phyloP scores from a whole-genome alignment of 2,888 invertebrate species.

The Notodonta ziczac region DNA sequence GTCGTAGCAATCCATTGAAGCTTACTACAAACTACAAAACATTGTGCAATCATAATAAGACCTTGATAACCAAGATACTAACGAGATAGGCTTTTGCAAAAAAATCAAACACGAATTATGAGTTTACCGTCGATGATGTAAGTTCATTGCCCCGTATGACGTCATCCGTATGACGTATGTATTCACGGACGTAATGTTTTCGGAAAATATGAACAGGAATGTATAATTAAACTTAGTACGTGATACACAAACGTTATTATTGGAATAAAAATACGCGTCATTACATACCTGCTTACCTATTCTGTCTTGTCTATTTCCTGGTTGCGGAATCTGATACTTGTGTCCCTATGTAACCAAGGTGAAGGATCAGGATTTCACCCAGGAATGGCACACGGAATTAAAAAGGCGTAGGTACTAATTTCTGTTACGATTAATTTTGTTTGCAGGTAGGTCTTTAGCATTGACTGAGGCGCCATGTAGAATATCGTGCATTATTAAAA shows the following conservation, averaged over 20 bases:
- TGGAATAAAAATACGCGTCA: not conserved
- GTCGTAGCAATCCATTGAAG: not conserved
- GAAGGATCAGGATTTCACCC: too few species aligned
- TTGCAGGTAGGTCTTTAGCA: too few species aligned
- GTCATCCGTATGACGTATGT: conserved; percentile 1
- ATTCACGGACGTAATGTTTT: not conserved
- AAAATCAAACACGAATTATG: not conserved
- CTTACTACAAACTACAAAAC: not conserved
- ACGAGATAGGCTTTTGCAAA: conserved; percentile 4
- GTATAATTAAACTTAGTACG: conserved; percentile 4
- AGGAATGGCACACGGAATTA: too few species aligned
- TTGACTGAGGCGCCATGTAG: too few species aligned
- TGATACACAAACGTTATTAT: conserved; percentile 1
- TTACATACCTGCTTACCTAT: not conserved
- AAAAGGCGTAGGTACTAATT: too few species aligned
- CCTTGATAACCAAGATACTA: not conserved
- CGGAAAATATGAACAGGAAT: conserved; percentile 6
- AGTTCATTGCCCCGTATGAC: conserved; percentile 2
- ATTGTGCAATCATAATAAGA: not conserved
- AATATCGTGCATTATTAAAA: too few species aligned
- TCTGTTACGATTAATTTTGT: too few species aligned
- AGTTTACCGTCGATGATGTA: conserved; percentile 1
- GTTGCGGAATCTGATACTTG: not conserved
- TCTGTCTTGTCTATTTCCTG: not conserved
- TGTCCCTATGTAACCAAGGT: not conserved